Conservation (phyloP, 2,888 invertebrate genomes). For the Stomorhina lunata region DNA sequence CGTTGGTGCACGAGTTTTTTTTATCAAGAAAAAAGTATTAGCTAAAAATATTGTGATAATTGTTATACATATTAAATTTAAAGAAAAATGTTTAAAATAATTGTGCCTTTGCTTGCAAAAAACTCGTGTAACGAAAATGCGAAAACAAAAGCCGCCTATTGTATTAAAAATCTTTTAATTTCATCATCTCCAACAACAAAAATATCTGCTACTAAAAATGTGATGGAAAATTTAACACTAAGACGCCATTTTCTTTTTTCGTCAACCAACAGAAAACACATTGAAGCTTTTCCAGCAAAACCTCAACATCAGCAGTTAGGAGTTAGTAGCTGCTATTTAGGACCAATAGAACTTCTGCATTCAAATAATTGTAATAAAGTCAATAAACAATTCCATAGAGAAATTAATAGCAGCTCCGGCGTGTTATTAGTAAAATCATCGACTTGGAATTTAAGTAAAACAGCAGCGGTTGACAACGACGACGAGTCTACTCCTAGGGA, state of each 20-base stretch:
- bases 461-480: slow-evolving; percentile 38
- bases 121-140: slow-evolving; percentile 70
- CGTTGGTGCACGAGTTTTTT: slow-evolving; percentile 70
- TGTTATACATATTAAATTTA: slow-evolving; percentile 17
- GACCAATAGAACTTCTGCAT: slow-evolving; percentile 67
- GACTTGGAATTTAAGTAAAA: too few relatives aligned
- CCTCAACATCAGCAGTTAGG: slow-evolving; percentile 55
- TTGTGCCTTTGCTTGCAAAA: slow-evolving; percentile 74
- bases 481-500: slow-evolving; percentile 64
- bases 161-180: slow-evolving; percentile 76
- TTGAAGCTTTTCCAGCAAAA: slow-evolving; percentile 71
- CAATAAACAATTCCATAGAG: slow-evolving; percentile 42
- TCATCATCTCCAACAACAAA: too few relatives aligned
- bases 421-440: slow-evolving; percentile 61
- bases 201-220: slow-evolving; percentile 54
- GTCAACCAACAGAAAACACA: slow-evolving; percentile 74
- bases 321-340: slow-evolving; percentile 66
- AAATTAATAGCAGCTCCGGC: slow-evolving; percentile 56
- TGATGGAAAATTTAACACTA: slow-evolving; percentile 70
- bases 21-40: slow-evolving; percentile 3
- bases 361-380: slow-evolving; percentile 31
- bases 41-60: slow-evolving; percentile 53
- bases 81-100: slow-evolving; percentile 69
- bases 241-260: slow-evolving; percentile 79
- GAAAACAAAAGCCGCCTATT: slow-evolving; percentile 67